A percentile compares a stretch with the other conserved stretches of the same genome.
phyloP scores from a whole-genome alignment of 2,888 invertebrate species.

The Penaeus monodon region DNA sequence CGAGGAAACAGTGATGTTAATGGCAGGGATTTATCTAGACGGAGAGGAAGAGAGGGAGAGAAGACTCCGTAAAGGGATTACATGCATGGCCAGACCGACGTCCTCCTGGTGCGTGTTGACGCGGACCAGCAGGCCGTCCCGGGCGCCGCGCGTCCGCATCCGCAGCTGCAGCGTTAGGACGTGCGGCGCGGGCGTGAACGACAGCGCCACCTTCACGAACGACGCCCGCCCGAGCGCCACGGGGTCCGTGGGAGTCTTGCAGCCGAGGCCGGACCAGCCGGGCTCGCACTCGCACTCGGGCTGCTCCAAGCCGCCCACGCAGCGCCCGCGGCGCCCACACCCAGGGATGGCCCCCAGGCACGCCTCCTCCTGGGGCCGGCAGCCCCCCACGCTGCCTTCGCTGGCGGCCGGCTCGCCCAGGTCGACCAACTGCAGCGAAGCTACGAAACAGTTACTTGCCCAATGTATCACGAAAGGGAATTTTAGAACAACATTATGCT shows the following conservation, averaged over 20 bases:
- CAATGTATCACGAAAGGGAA: background rate
- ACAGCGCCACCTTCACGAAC: conserved; percentile 50
- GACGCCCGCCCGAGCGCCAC: conserved; percentile 28
- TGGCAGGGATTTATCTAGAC: too few species aligned
- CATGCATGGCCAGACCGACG: conserved; percentile 6
- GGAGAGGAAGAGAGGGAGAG: too few species aligned
- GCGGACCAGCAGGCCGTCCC: conserved; percentile 28
- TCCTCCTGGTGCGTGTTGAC: background rate
- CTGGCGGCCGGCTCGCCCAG: conserved; percentile 83
- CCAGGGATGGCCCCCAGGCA: conserved; percentile 20
- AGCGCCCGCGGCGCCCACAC: conserved; percentile 40
- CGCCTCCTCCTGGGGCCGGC: conserved; percentile 68
- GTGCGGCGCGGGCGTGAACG: conserved; percentile 46
- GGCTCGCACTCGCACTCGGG: conserved; percentile 37
- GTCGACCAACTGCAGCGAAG: conserved; percentile 69
- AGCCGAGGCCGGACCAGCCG: conserved; percentile 42
- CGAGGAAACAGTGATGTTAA: too few species aligned
- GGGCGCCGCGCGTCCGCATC: conserved; percentile 23
- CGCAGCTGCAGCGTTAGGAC: conserved; percentile 36
- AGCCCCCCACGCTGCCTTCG: conserved; percentile 80
- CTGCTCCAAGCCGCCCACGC: conserved; percentile 30
- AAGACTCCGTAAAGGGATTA: background rate
- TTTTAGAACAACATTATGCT: background rate
- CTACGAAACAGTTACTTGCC: conserved; percentile 23
- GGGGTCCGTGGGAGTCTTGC: conserved; percentile 22